Base-by-base conservation (phyloP, 1,140 invertebrate genomes). In the Macrocentrus cingulum region DNA sequence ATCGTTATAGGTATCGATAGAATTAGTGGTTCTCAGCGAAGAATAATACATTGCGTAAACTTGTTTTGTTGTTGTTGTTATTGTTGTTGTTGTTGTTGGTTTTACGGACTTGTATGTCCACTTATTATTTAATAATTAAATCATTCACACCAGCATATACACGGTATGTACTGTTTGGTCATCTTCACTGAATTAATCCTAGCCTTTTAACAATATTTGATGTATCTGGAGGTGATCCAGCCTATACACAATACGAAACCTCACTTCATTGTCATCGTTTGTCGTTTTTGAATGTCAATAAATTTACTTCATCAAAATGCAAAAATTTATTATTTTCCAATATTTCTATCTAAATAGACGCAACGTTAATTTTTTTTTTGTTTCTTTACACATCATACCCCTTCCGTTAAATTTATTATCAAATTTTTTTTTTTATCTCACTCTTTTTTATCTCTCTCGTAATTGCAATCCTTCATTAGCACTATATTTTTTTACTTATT, bases 31-130 rank as follows among this genome's bases (percentile, higher is more conserved):
- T 67, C 56, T 55, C 49, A 59, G 59, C 55, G 63, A 65, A 64
- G 61, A 60, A 57, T 66, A 65, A 68, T 68, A 68, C 64, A 61
- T 64, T 63, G 59, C 49, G 62, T 66, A 64, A 66, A 56, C 50
- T 54, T 60, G 63, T 61, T 59, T 32, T 50, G 34, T 34, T 23
- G 13, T 16, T 48, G 11, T 48, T 48, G 19, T n/a, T n/a, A n/a
- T n/a, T n/a, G n/a, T n/a, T n/a, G n/a, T n/a, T n/a, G n/a, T n/a
- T n/a, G n/a, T 23, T 46, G 19, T 46, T 46, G 22, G 13, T 34
- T 51, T 50, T 58, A 36, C 49, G 44, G 46, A 57, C 56, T 11
- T 41, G 49, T n/a, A n/a, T 55, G 37, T 56, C 41, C 53, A 22
- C 37, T 41, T 53, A 42, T 23, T 6, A 22, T 32, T 41, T 53